phyloP scores from a whole-genome alignment of 2,113 vertebrate species.

The Campylomormyrus numenius region DNA sequence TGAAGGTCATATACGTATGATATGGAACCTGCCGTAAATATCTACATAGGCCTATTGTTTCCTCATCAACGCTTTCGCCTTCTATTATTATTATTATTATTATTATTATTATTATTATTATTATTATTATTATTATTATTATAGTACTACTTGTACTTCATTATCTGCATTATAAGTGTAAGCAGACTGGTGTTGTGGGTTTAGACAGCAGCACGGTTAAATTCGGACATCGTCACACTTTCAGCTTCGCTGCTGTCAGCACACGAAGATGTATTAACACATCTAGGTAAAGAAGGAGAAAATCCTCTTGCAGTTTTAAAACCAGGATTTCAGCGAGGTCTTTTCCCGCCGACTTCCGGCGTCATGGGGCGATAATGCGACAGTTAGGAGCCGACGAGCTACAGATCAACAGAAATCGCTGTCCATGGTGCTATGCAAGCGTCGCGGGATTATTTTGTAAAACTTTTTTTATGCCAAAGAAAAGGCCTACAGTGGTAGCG shows the following conservation, averaged over 20 bases:
- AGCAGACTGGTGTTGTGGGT: neutral
- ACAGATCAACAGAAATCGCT: conserved; percentile 68
- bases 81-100: conserved; percentile 1
- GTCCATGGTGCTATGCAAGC: conserved; percentile 82
- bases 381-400: conserved; percentile 9
- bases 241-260: neutral
- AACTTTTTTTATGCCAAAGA: neutral
- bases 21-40: neutral
- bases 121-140: neutral
- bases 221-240: neutral
- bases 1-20: neutral
- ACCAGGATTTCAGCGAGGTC: neutral
- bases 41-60: neutral
- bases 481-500: no score
- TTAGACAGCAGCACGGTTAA: neutral
- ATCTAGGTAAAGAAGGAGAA: neutral
- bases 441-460: neutral
- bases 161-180: neutral
- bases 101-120: conserved; percentile 2
- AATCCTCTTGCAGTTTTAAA: neutral
- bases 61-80: neutral
- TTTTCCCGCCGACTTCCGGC: neutral
- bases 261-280: neutral
- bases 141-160: neutral
- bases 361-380: conserved; percentile 4